Base-by-base conservation (phyloP, 2,888 invertebrate genomes). In the Listrodromus nycthemerus region DNA sequence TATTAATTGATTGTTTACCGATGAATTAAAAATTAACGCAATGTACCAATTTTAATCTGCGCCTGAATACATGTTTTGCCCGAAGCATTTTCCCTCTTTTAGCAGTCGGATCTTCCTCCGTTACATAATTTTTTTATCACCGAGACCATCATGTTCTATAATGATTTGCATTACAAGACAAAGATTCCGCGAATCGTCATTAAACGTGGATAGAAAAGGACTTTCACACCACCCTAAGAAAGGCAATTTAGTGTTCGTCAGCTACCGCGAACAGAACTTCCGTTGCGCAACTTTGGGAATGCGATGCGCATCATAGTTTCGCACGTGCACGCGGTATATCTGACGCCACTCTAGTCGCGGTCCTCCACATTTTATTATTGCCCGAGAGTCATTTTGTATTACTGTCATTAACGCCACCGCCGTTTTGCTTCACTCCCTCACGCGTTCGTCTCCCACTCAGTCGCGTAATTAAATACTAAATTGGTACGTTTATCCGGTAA, bases 391-490 rank as follows among this genome's bases (percentile, higher is more conserved):
- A 74, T 86, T 90, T 89, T 90, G 89, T 89, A 89, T 89, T 90
- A 91, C 91, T 90, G 89, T 91, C 91, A 91, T 92, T 91, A 92
- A 89, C 88, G 83, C 84, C 80, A 77, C 77, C 85, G 87, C 86
- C 85, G 87, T 87, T 88, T 88, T 89, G 86, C 84, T 75, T 81
- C 78, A 78, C 65, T 77, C 83, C 55, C 69, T 77, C 63, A 10
- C 71, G 50, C 45, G n/a, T 74, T 27, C 63, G 21, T 50, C 33
- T 33, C 52, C 33, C 52, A 33, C 73, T 52, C 4, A 7, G 24
- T 55, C 2, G 45, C 89, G 88, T 91, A 91, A 91, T 92, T 92
- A 92, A 92, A 92, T 91, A 90, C 88, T 88, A 92, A 91, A 92
- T 91, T 91, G 90, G 88, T 86, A 88, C 89, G 86, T 88, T 86